A percentile compares a stretch with the other conserved stretches of the same genome.
Evolutionary conservation across 1,140 invertebrate species (phyloP).

Genomic region (Formica exsecta): DNA sequence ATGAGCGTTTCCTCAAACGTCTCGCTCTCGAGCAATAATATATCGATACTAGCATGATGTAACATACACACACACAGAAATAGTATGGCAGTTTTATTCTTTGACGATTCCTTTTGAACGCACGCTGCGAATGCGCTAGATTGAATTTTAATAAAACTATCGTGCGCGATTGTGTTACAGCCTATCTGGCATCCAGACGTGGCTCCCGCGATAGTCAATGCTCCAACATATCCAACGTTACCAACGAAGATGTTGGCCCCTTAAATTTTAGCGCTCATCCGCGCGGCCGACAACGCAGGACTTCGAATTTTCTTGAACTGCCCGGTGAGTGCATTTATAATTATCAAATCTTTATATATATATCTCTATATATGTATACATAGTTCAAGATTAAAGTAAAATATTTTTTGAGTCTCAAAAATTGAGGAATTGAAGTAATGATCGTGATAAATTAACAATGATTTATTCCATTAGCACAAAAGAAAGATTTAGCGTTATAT

Average conservation of each 20-base stretch:
- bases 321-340: constrained; percentile 88
- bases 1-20: constrained; percentile 6
- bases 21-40: neutral
- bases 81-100: constrained; percentile 30
- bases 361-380: too few species aligned
- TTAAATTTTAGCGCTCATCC: constrained; percentile 92
- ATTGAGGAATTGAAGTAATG: neutral
- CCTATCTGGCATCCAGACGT: constrained; percentile 91
- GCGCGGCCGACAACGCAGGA: constrained; percentile 91
- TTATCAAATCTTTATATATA: neutral
- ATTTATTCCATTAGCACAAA: neutral
- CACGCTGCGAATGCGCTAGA: neutral
- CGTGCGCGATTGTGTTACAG: constrained; percentile 79
- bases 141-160: constrained; percentile 18
- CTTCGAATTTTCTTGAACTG: constrained; percentile 95
- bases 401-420: neutral
- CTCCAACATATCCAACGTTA: constrained; percentile 90
- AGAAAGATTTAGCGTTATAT: neutral
- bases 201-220: constrained; percentile 90
- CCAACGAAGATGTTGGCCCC: constrained; percentile 92
- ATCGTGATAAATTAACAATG: neutral
- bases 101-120: constrained; percentile 33
- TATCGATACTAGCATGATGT: neutral
- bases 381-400: neutral
- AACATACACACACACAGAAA: neutral